Base-by-base conservation (phyloP, 1,140 invertebrate species). In the Patella vulgata region DNA sequence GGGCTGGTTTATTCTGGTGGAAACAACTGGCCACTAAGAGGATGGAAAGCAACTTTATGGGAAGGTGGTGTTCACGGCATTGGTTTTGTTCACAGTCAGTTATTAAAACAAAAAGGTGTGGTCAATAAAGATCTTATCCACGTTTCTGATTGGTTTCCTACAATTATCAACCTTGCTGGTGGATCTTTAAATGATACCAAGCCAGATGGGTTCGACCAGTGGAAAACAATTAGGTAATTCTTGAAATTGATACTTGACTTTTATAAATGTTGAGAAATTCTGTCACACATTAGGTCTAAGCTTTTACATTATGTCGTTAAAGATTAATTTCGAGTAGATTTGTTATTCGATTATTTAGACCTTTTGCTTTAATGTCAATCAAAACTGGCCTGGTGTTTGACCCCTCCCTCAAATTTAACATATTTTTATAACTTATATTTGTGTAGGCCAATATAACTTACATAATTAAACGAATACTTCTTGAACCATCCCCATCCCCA, bases 1-100 rank as follows among this genome's bases (percentile, higher is more conserved):
- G 84, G 84, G 3, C 74, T 73, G 19, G 57, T 74, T 2, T 56
- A 61, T 28, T 64, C 63, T 27, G 84, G 82, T 28, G 82, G 78
- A 6, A 84, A 79, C 43, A 87, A 87, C 66, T 82, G 67, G 63
- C 86, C 86, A 0, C 61, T 87, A 2, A 59, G 85, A 52, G 86
- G 86, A 17, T 71, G 75, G 55, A 87, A 87, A 61, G 79, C 74
- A 12, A 79, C 82, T 3, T 56, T 86, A 25, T 87, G 83, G 82
- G 86, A 87, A 69, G 86, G 86, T 23, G 86, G 86, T 11, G 77
- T 71, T 3, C 51, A 57, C 21, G 66, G 63, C 12, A 50, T 69
- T 12, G 72, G 66, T 1, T 73, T 74, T 51, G 74, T 73, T 4
- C 30, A 63, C 43, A 60, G 71, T 44, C 46, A 31, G 11, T 23